These are phyloP conservation scores for Drosophila tripunctata DNA, from an alignment of 2,888 invertebrate species.

Conservation along the genomic window DNA sequence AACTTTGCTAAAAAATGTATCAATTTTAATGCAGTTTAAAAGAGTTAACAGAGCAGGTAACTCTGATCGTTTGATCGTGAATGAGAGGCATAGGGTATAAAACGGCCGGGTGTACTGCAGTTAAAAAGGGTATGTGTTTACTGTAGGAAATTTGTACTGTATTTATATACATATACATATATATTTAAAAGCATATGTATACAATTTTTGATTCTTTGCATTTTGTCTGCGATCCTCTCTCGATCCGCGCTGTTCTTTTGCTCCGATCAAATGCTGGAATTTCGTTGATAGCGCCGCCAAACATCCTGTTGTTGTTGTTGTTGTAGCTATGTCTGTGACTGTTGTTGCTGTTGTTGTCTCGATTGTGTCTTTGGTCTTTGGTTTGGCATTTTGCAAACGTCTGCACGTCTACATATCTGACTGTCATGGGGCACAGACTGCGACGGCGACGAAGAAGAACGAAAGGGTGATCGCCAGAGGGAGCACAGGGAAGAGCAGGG, in stretches of 20 bases:
- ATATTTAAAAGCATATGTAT: slow-evolving; percentile 28
- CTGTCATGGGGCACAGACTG: slow-evolving; percentile 44
- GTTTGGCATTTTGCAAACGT: slow-evolving; percentile 76
- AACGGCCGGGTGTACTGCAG: too few species aligned
- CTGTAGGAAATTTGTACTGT: neutral
- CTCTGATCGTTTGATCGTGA: too few species aligned
- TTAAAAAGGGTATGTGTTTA: neutral
- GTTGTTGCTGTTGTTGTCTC: slow-evolving; percentile 37
- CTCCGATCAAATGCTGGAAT: slow-evolving; percentile 74
- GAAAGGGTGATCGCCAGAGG: neutral
- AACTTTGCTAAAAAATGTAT: too few species aligned
- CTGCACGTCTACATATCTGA: slow-evolving; percentile 76
- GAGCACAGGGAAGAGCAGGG: neutral
- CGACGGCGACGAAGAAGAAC: slow-evolving; percentile 25
- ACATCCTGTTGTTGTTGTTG: slow-evolving; percentile 67
- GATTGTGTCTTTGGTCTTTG: slow-evolving; percentile 71
- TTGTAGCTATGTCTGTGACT: slow-evolving; percentile 29
- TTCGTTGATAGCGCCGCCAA: slow-evolving; percentile 78
- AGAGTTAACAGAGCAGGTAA: too few species aligned
- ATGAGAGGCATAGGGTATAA: too few species aligned
- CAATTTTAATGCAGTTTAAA: neutral
- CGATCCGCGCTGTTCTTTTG: slow-evolving; percentile 24
- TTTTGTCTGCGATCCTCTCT: slow-evolving; percentile 69
- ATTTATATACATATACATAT: slow-evolving; percentile 11
- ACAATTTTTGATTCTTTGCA: slow-evolving; percentile 72